Base-by-base conservation (phyloP, 2,888 invertebrate genomes). In the Arrhopalites spinosus region DNA sequence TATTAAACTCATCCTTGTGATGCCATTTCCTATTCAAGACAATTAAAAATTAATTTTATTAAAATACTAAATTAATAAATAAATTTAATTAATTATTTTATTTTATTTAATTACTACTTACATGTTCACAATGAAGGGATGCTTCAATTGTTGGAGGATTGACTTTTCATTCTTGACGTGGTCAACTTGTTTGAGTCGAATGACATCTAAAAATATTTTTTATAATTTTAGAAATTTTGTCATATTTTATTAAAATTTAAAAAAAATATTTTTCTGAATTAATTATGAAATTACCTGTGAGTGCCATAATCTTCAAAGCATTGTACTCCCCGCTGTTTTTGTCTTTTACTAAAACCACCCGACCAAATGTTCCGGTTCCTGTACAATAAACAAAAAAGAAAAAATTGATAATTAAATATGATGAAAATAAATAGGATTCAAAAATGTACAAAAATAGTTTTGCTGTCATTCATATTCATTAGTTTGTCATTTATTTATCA, bases 111-210 rank as follows among this genome's bases (percentile, higher is more conserved):
- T 25, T 3, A n/a, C 59, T 8, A 88, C 93, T 91, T 88, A 95
- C 94, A 96, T 88, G 86, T 95, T 94, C 75, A 98, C 96, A 84
- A 98, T 92, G 87, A 98, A 98, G 72, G 98, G 98, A 88, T 98
- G 97, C 83, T 92, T 90, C 83, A 98, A 92, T 87, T 93, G 93
- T 80, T 78, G 77, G 78, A 98, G 89, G 84, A 98, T 95, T 84
- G 91, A 92, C 86, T 97, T 96, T 87, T 98, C 98, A 86, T 96
- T 98, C 88, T 95, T 94, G 79, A 98, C 97, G 87, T 98, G 98
- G 84, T 96, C 96, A 83, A 96, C 94, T 88, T 98, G 98, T 87
- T 97, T 95, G 83, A 95, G 89, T 84, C 95, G 90, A 84, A 98
- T 94, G 80, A 98, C 94, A 86, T 96, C 95, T 36, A 11, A 11